phyloP scores from a whole-genome alignment of 2,113 vertebrate species.

The Callospermophilus lateralis region DNA sequence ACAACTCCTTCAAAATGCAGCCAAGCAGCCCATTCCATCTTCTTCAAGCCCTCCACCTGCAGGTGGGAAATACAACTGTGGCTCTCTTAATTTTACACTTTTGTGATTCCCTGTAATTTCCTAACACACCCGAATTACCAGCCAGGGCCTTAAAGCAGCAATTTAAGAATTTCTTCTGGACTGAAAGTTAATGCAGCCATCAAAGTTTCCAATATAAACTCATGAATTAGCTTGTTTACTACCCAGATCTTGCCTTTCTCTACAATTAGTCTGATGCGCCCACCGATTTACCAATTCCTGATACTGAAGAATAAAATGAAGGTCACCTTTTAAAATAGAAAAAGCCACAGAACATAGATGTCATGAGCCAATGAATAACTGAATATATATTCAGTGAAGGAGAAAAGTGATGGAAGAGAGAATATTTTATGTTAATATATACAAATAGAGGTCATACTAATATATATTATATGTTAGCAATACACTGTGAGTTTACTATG shows the following conservation, averaged over 20 bases:
- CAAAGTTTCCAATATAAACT: slow-evolving; percentile 69
- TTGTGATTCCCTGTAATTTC: slow-evolving; percentile 62
- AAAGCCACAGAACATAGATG: not conserved
- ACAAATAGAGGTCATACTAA: not conserved
- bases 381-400: not conserved
- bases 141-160: slow-evolving; percentile 55
- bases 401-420: not conserved
- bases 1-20: not conserved
- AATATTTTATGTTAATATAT: not conserved
- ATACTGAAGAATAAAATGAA: slow-evolving; percentile 58
- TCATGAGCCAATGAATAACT: not conserved
- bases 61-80: slow-evolving; percentile 50
- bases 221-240: slow-evolving; percentile 60
- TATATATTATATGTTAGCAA: not conserved
- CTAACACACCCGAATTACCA: slow-evolving; percentile 60
- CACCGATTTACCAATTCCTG: not conserved
- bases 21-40: not conserved
- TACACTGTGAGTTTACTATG: not conserved
- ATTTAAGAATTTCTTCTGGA: slow-evolving; percentile 75
- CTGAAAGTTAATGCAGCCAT: slow-evolving; percentile 65
- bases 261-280: slow-evolving; percentile 24
- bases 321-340: not conserved
- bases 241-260: slow-evolving; percentile 54
- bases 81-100: slow-evolving; percentile 63
- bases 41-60: not conserved